Evolutionary conservation across 1,140 invertebrate species (phyloP).

Genomic region (Galendromus occidentalis): DNA sequence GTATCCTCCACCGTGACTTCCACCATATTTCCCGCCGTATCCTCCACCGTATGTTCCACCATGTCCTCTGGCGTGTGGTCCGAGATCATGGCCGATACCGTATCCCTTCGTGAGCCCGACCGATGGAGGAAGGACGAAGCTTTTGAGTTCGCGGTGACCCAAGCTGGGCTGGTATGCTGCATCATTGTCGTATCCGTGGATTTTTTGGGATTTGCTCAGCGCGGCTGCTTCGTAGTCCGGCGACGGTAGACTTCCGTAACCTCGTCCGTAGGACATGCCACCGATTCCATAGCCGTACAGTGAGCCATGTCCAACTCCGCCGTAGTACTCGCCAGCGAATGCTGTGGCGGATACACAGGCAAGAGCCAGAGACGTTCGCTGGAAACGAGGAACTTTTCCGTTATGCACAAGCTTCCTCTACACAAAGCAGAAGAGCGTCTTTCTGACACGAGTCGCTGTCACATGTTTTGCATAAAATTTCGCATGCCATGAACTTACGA

Average conservation of each 20-base stretch:
- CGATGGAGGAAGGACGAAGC: not conserved
- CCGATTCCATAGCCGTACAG: not conserved
- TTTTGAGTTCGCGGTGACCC: not conserved
- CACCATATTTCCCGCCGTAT: not conserved
- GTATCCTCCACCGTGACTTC: too few species aligned
- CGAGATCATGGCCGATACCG: not conserved
- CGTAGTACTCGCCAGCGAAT: not conserved
- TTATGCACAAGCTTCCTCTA: too few species aligned
- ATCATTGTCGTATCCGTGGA: not conserved
- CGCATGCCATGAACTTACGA: too few species aligned
- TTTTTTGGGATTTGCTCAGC: not conserved
- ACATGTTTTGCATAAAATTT: too few species aligned
- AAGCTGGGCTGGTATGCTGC: too few species aligned
- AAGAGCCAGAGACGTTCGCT: not conserved
- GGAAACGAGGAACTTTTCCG: not conserved
- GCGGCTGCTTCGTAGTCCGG: not conserved
- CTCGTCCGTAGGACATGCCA: not conserved
- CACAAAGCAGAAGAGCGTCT: too few species aligned
- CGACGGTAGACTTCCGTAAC: not conserved
- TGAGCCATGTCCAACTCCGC: not conserved
- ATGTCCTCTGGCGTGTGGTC: not conserved
- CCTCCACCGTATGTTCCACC: not conserved
- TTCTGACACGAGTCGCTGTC: too few species aligned
- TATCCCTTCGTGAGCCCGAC: not conserved
- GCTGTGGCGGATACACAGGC: not conserved